Base-by-base conservation (phyloP, 2,888 invertebrate genomes). In the Serripes groenlandicus region DNA sequence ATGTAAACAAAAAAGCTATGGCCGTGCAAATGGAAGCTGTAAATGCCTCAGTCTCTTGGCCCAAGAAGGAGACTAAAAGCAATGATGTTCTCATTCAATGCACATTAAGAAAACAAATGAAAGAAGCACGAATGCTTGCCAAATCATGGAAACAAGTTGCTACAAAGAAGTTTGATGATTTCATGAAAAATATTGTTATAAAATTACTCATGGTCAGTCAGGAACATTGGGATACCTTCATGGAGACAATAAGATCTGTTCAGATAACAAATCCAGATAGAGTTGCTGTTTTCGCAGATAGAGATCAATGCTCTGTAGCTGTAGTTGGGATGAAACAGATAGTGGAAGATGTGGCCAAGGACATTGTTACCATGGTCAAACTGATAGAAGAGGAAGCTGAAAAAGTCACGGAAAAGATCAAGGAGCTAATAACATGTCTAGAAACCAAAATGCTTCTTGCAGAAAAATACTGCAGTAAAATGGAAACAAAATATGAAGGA, bases 381-480 rank as follows among this genome's bases (percentile, higher is more conserved):
- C 34, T 49, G 21, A 34, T 60, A 42, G 78, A 78, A 62, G 79
- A 79, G 7, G 68, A 78, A 49, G 42, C 54, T n/a, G 73, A 73
- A 58, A 73, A 49, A 60, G 34, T 49, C n/a, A 69, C 69, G 58
- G 58, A 77, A 35, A 79, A 52, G 60, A 64, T 71, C 1, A 73
- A 74, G 58, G 75, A 81, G 68, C 56, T 56, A 23, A 15, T 78
- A 3, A 73, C 72, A 70, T 34, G 28, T 30, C 28, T 78, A 32
- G 69, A 81, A 28, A 77, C 81, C 18, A 75, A 78, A 68, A 81
- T 84, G 84, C 64, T 84, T 3, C 73, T 84, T n/a, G 81, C 84
- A n/a, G 69, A 73, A 1, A 81, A 78, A 49, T 85, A 76, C 62
- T 68, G 75, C 0, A 56, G n/a, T 28, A 72, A 71, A 75, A 76